Evolutionary conservation across 1,140 invertebrate genomes (phyloP).

Genomic region (Papilio helenus): DNA sequence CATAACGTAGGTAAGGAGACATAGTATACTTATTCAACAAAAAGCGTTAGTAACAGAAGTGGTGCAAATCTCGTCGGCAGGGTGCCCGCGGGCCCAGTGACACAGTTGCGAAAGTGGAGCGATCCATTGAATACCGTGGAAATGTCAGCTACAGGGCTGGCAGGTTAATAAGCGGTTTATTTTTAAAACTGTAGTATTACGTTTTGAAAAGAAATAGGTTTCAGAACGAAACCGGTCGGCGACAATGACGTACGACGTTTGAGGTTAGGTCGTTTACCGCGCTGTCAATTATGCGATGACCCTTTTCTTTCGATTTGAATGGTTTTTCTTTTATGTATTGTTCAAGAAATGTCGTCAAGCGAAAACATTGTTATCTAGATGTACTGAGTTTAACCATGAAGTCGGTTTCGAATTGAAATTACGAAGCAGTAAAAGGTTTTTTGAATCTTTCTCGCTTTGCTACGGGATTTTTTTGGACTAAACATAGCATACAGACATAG

Average conservation of each 20-base stretch:
- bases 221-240: background rate
- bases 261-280: conserved; percentile 13
- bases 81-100: conserved; percentile 16
- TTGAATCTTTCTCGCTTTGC: background rate
- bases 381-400: background rate
- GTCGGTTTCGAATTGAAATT: background rate
- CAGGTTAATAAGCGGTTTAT: conserved; percentile 32
- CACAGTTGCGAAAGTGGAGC: conserved; percentile 32
- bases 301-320: background rate
- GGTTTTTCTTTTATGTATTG: background rate
- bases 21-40: background rate
- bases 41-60: background rate
- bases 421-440: background rate
- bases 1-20: background rate
- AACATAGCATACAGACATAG: too few relatives aligned
- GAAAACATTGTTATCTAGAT: background rate
- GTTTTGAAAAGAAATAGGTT: conserved; percentile 23
- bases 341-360: background rate
- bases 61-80: conserved; percentile 1
- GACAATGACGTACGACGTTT: conserved; percentile 11
- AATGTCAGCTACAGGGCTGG: conserved; percentile 25
- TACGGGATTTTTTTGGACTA: too few relatives aligned
- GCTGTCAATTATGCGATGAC: conserved; percentile 18
- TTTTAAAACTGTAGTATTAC: conserved; percentile 32
- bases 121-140: conserved; percentile 26